Evolutionary conservation across 2,113 vertebrate species (phyloP), one percentile per base, ranked within the genome.

Genomic region (Felis chaus): DNA sequence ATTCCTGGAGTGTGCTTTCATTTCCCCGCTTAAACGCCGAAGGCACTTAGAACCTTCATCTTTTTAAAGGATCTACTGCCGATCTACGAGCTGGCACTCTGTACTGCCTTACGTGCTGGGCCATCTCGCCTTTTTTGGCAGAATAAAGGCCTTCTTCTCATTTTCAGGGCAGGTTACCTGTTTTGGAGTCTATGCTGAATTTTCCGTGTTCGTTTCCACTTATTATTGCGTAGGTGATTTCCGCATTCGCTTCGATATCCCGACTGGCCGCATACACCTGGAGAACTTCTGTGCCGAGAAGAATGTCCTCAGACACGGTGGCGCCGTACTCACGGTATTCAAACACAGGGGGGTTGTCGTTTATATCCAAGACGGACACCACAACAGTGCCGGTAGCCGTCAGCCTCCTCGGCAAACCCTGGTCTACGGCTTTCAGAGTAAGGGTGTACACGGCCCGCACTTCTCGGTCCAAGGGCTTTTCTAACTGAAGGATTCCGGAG

Each of bases 311-410:
- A 0, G 99, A 98, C 57, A 99, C 97, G 0, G 99, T 98, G 45
- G 99, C 99, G 3, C 98, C 98, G 73, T 99, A 99, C 21, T 99
- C 99, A 1, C 99, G 99, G 2, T 99, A 99, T 98, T 99, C 99
- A 95, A 99, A 99, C 91, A 99, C 99, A 0, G 99, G 99, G 0
- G 99, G 99, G 79, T 99, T 99, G 98, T 99, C 99, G 91, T 99
- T 99, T 98, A 99, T 99, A 98, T 99, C 99, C 98, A 99, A 97
- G 92, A 99, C 99, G 0, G 99, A 99, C 87, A 99, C 98, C 10
- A 99, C 83, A 31, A 99, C 99, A 15, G 97, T 99, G 93, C 99
- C 98, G 7, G 99, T 92, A 2, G 99, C 98, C 25, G 99, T 99
- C 12, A 99, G 98, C 12, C 98, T 99, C 84, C 99, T 98, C 0